Percentiles rank a stretch among this genome's conserved stretches.
phyloP scores from a whole-genome alignment of 2,888 invertebrate genomes.

The Phaedon cochleariae region DNA sequence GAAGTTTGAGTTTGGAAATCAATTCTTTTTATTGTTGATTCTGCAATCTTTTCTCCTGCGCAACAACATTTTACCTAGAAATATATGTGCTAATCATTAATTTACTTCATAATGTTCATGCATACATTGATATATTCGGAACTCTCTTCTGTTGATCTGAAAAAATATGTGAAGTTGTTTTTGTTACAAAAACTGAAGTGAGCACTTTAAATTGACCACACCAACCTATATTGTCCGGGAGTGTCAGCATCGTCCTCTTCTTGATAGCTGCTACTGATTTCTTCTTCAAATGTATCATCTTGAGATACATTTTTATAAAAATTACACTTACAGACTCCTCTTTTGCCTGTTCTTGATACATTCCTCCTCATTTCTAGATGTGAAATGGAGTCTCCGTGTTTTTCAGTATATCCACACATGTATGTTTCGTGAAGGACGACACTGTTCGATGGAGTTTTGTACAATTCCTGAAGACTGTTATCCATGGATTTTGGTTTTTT shows the following conservation, averaged over 20 bases:
- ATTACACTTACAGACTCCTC: not conserved
- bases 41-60: not conserved
- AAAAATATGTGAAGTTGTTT: too few relatives aligned
- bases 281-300: not conserved
- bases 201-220: too few relatives aligned
- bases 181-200: too few relatives aligned
- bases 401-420: conserved; percentile 12
- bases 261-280: not conserved
- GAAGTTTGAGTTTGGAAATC: conserved; percentile 4
- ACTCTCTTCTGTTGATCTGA: not conserved
- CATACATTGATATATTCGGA: not conserved
- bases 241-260: not conserved
- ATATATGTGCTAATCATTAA: not conserved
- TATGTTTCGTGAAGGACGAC: conserved; percentile 13
- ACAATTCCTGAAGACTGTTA: conserved; percentile 33
- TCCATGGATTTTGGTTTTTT: conserved; percentile 20
- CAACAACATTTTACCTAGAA: not conserved
- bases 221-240: not conserved
- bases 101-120: not conserved
- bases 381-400: conserved; percentile 8
- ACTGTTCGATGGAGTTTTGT: conserved; percentile 42
- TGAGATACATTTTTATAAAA: not conserved
- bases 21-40: not conserved
- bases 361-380: conserved; percentile 14
- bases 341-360: conserved; percentile 5